Base-by-base conservation (phyloP, 2,888 invertebrate genomes). In the Ceraclea dissimilis region DNA sequence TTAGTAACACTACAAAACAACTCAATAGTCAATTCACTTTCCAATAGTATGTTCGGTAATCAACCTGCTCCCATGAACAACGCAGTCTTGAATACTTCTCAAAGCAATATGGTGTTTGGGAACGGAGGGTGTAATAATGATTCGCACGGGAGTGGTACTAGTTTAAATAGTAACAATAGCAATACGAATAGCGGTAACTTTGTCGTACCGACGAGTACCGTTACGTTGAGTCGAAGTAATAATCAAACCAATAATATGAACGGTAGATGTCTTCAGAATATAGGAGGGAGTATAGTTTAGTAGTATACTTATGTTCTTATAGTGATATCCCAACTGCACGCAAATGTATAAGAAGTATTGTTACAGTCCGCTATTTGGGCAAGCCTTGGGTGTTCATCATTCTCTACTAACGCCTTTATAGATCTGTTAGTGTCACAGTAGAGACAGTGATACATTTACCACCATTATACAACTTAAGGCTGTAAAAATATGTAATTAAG, bases 1-100 rank as follows among this genome's bases (percentile, higher is more conserved):
- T 66, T 78, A 0, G 73, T 78, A 19, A 74, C 75, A 0, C 63
- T 77, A 1, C 78, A 78, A 56, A 76, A 74, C 59, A 77, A 74
- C 61, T 76, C 77, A 49, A 77, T 74, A 59, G 70, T 73, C 66
- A 75, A 73, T 56, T 48, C 61, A 10, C 31, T 62, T 34, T 56
- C 60, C 11, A 58, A 54, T 39, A 68, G 67, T 31, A 75, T 49
- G 16, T 56, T 43, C 20, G 18, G 50, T 22, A 51, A 49, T 31
- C 60, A 60, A 49, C 31, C 46, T 13, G 48, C 53, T 2, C 51
- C 47, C 6, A 26, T 55, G n/a, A 60, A 52, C 18, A 52, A 52
- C 33, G 47, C 55, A 8, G 51, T 49, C 1, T 50, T 58, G 34
- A 60, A 60, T 21, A 46, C 51, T 18, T 54, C 57, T 6, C 57